Percentiles rank a stretch among this genome's conserved stretches.
phyloP scores from a whole-genome alignment of 2,888 invertebrate species.

The Conus canariensis region DNA sequence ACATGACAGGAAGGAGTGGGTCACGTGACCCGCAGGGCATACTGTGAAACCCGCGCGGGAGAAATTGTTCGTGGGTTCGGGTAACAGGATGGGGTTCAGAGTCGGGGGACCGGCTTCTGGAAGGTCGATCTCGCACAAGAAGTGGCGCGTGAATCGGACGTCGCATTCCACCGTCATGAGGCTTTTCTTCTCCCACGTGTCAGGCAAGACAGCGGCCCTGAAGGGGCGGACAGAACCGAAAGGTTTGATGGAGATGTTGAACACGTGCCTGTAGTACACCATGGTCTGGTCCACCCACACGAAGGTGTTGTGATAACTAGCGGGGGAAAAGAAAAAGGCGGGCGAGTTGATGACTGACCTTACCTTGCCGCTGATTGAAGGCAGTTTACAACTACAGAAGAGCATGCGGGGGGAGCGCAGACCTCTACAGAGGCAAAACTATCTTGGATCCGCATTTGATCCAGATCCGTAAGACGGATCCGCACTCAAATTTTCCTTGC shows the following conservation, averaged over 20 bases:
- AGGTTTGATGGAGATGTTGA: background rate
- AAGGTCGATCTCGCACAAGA: background rate
- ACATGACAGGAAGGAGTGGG: constrained; percentile 17
- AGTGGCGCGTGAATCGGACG: background rate
- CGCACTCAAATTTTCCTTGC: no score
- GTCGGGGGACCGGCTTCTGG: background rate
- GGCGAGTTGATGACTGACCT: no score
- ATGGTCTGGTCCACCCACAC: background rate
- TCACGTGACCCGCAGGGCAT: constrained; percentile 4
- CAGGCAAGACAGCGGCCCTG: no score
- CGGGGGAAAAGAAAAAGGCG: background rate
- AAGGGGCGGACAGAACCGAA: background rate
- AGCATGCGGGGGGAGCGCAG: no score
- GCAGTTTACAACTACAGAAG: no score
- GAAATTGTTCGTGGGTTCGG: background rate
- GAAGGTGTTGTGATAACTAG: constrained; percentile 4
- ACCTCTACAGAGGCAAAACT: no score
- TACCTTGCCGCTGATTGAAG: no score
- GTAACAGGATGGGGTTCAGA: background rate
- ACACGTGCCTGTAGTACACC: background rate
- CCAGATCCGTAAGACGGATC: no score
- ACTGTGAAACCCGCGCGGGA: background rate
- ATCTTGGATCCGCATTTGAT: no score
- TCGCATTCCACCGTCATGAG: background rate
- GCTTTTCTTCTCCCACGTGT: background rate